phyloP scores from a whole-genome alignment of 2,797 vertebrate species.

The Brachyrhaphis roseni region DNA sequence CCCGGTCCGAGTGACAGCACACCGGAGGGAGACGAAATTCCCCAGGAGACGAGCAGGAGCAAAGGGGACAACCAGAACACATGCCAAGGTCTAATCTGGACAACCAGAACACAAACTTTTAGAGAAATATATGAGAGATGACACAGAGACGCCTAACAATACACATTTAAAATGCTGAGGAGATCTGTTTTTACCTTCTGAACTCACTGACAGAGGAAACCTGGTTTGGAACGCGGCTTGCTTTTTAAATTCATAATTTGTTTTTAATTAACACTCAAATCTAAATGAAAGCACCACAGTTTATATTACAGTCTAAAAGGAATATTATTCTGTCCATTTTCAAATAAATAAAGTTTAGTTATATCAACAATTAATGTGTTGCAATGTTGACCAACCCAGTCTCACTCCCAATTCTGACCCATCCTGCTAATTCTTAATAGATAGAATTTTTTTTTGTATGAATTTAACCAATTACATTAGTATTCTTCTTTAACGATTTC shows the following conservation, averaged over 20 bases:
- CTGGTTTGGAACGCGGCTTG: neutral
- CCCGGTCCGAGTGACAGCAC: slow-evolving; percentile 72
- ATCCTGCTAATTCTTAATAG: neutral
- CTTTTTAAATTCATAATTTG: slow-evolving; percentile 12
- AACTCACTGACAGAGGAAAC: slow-evolving; percentile 14
- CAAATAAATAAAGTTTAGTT: slow-evolving; percentile 28
- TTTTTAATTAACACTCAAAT: slow-evolving; percentile 42
- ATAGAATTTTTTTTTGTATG: neutral
- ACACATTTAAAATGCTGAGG: slow-evolving; percentile 29
- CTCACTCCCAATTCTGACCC: neutral
- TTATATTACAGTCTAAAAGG: neutral
- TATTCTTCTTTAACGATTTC: neutral
- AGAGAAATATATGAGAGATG: slow-evolving; percentile 57
- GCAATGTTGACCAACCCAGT: too few species aligned
- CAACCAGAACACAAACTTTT: slow-evolving; percentile 74
- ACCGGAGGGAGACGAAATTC: slow-evolving; percentile 62
- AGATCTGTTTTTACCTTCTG: slow-evolving; percentile 16
- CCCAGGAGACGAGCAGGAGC: slow-evolving; percentile 62
- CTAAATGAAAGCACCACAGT: slow-evolving; percentile 13
- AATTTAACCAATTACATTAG: neutral
- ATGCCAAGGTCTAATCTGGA: slow-evolving; percentile 75
- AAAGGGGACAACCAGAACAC: slow-evolving; percentile 76
- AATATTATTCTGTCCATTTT: neutral
- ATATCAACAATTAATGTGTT: too few species aligned
- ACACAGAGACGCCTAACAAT: slow-evolving; percentile 56